Base-by-base conservation (phyloP, 2,113 vertebrate species). In the Seriola aureovittata region DNA sequence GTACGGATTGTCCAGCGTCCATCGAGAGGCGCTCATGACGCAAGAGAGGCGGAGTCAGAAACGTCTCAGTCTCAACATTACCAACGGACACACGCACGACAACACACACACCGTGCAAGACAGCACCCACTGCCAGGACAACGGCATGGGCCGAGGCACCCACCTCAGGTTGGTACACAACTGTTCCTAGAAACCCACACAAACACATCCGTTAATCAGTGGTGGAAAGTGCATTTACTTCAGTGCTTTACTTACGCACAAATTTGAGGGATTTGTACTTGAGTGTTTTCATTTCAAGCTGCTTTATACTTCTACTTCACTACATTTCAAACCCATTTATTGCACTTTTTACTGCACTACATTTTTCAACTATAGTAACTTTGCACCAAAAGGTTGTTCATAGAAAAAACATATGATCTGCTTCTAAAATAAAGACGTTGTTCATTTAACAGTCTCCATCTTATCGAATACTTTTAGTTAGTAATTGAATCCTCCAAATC, bases 51-150 rank as follows among this genome's bases (percentile, higher is more conserved):
- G 94, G 88, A 82, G 42, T 0, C 96, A 97, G 54, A 97, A 97
- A 85, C 95, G 97, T 10, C 94, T 98, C 77, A 99, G 97, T 89
- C 95, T 98, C 79, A 96, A 97, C 73, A 95, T 96, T n/a, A 48
- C 90, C 68, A 95, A 96, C 29, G 91, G 94, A 74, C 96, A 96
- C 0, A 50, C 91, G 3, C 95, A 89, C 0, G 96, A 97, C 82
- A 95, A 93, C 75, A 83, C 89, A 59, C 89, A 86, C 21, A 0
- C 1, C 16, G 34, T 0, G 40, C 85, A 82, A 0, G 82, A 90
- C 34, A 3, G 29, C 74, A 34, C 80, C 48, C 96, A 95, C 0
- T 86, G 92, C 71, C 94, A 84, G 0, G 97, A 97, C 85, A 95
- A 93, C 75, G 91, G 89, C 84, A 65, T 90, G 48, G 32, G 81